A percentile compares a stretch with the other conserved stretches of the same genome.
phyloP scores from a whole-genome alignment of 2,888 invertebrate genomes.

The Alloplasta piceator region DNA sequence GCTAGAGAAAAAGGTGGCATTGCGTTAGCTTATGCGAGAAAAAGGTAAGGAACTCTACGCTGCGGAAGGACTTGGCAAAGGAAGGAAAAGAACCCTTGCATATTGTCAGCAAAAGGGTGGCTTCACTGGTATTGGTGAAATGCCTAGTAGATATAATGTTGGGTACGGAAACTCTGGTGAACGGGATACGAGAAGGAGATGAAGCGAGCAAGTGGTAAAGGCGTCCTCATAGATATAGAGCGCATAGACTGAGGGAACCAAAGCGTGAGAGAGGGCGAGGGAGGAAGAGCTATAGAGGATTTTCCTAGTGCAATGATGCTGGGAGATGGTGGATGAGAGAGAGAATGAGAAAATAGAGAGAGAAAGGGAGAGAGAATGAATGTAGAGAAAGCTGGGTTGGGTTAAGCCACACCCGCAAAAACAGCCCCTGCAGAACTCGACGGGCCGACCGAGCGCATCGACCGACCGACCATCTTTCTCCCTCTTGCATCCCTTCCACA shows the following conservation, averaged over 20 bases:
- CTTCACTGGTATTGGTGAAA: constrained; percentile 39
- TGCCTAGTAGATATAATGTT: constrained; percentile 10
- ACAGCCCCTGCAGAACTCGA: constrained; percentile 78
- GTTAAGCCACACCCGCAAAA: constrained; percentile 82
- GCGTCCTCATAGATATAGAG: constrained; percentile 69
- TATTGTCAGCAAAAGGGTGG: constrained; percentile 14
- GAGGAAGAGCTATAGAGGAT: constrained; percentile 51
- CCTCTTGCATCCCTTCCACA: constrained; percentile 20
- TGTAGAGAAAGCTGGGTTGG: constrained; percentile 70
- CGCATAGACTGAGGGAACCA: constrained; percentile 54
- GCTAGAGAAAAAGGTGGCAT: no score
- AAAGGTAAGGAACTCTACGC: neutral
- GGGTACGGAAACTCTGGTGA: constrained; percentile 14
- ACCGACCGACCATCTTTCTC: constrained; percentile 71
- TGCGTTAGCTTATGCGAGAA: no score
- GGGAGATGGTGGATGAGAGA: constrained; percentile 54
- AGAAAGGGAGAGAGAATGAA: constrained; percentile 31
- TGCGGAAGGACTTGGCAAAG: neutral
- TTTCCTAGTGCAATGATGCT: constrained; percentile 26
- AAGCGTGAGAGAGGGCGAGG: constrained; percentile 29
- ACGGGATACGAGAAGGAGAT: constrained; percentile 50
- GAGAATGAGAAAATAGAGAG: no score
- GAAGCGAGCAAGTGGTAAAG: constrained; percentile 73
- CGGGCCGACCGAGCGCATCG: constrained; percentile 79
- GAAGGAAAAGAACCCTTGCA: constrained; percentile 10